phyloP scores from a whole-genome alignment of 2,113 vertebrate genomes.

The Gnathochromis pfefferi region DNA sequence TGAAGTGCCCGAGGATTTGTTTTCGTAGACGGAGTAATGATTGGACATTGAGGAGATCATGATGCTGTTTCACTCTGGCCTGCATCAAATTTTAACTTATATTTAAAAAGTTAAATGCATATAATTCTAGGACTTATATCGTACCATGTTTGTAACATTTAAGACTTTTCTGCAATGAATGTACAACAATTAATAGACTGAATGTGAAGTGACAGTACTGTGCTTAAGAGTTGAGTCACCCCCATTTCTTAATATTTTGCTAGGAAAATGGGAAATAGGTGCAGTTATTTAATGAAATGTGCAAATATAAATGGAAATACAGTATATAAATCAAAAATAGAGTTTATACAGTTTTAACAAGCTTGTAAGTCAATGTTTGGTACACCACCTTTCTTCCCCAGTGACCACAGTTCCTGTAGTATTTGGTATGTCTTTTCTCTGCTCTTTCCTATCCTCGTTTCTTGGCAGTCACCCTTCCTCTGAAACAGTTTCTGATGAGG shows the following conservation, averaged over 20 bases:
- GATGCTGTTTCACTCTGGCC: neutral
- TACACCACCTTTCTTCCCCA: neutral
- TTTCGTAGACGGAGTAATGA: constrained; percentile 23
- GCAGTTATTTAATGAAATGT: neutral
- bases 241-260: neutral
- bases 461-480: neutral
- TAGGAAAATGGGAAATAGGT: neutral
- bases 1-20: constrained; percentile 47
- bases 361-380: neutral
- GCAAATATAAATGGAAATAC: neutral
- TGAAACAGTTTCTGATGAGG: neutral
- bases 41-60: constrained; percentile 7
- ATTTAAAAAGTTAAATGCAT: neutral
- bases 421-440: fast-evolving
- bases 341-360: neutral
- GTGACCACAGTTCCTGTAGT: neutral
- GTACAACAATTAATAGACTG: neutral
- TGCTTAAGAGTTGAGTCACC: neutral
- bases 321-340: neutral
- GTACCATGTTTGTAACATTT: too few species aligned
- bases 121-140: neutral
- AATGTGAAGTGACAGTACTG: neutral
- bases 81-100: neutral
- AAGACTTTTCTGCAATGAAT: neutral
- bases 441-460: fast-evolving